Base-by-base conservation (phyloP, 1,140 invertebrate species). In the Cotesia glomerata region DNA sequence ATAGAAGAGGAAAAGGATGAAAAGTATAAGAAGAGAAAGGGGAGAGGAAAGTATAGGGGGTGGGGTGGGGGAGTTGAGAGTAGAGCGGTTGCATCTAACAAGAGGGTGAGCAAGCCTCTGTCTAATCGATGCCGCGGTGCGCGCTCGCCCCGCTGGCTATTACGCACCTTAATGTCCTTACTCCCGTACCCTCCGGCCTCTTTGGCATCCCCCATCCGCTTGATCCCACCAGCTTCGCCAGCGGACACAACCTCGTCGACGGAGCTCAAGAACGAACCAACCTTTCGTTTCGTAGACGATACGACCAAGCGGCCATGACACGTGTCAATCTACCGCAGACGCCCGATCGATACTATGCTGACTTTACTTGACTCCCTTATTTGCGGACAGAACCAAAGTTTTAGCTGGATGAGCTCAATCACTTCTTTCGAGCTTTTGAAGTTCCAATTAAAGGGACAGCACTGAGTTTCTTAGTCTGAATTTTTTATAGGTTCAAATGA, bases 301-400 rank as follows among this genome's bases (percentile, higher is more conserved):
- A 14, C 63, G 52, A 18, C 80, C 78, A 81, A 81, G 84, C 84
- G 81, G 85, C 85, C 85, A 86, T 87, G 85, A 86, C 85, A 87
- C 85, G 85, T 86, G 85, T 87, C 85, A 86, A 86, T 87, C 85
- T 87, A 85, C 85, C 85, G 82, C 85, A 86, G 84, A 86, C 85
- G 82, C 81, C 79, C 84, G 85, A 87, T 87, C 85, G 85, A 87
- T 87, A 85, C 84, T 26, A 26, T 26, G 26, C 26, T 26, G 26
- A 26, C 26, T 26, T 26, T 26, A 26, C 26, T 26, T 26, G 26
- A 26, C 26, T 26, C 26, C 26, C 26, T 26, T 26, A 26, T 26
- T 26, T 26, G 26, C 78, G 71, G 69, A 69, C 74, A 72, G 72
- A 75, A 72, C 70, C 39, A 26, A 26, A 26, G 26, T 26, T 26